These are phyloP conservation scores for Melieria omissa DNA, from an alignment of 2,888 invertebrate genomes.

Conservation along the genomic window DNA sequence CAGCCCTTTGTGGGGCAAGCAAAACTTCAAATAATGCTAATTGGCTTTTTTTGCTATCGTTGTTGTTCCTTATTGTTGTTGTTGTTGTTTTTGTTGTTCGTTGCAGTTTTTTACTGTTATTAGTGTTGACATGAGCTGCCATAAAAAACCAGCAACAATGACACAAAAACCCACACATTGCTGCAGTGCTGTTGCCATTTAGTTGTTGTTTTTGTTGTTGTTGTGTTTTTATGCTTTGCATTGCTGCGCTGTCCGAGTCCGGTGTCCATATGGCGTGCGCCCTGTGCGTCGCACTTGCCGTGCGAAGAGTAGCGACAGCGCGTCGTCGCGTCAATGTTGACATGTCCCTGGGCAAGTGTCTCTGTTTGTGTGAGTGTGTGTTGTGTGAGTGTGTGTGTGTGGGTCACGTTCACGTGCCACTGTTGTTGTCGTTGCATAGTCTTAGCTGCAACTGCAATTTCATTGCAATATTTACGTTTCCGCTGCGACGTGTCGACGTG, in stretches of 20 bases:
- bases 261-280: neutral
- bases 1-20: neutral
- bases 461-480: conserved; percentile 20
- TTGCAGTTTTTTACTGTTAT: too few species aligned
- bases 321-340: too few species aligned
- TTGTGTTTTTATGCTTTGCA: neutral
- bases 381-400: conserved; percentile 8
- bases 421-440: conserved; percentile 4
- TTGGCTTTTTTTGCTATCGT: conserved; percentile 39
- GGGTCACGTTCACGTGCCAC: neutral
- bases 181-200: neutral
- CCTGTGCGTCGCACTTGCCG: neutral
- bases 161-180: too few species aligned
- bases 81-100: neutral
- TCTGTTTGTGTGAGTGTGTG: neutral
- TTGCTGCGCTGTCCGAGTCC: neutral
- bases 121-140: too few species aligned
- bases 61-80: neutral
- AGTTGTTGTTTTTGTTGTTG: neutral
- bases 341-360: neutral
- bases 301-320: too few species aligned
- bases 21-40: conserved; percentile 45
- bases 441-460: conserved; percentile 10
- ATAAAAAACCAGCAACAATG: too few species aligned
- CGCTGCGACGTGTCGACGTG: neutral